Evolutionary conservation across 1,140 invertebrate species (phyloP), one percentile per base, ranked within the genome.

Genomic region (Tetranychus urticae): DNA sequence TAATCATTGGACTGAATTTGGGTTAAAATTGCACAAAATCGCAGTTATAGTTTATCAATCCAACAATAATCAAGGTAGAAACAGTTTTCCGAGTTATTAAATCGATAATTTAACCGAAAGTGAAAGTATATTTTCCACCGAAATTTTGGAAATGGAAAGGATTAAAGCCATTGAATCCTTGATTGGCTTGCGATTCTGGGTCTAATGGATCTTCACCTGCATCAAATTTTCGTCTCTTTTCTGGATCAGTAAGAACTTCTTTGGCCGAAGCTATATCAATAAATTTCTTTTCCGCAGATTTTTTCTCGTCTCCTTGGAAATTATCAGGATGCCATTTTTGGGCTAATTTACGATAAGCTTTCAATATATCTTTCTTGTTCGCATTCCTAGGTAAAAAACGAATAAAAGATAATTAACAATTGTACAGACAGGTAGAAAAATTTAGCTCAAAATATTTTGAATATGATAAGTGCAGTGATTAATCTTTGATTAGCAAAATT

Each of bases 291-390:
- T 99, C 86, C 0, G 96, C 94, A 39, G 82, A 77, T 70, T 93
- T 90, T 74, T 98, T 98, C 55, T 74, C 71, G 58, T 90, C 84
- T 6, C 81, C 83, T 65, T 84, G 81, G 71, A 84, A 97, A 74
- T 92, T 92, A 73, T 99, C 94, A 0, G 94, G 94, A 78, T 99
- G 94, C 92, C 93, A 99, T 72, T 96, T 87, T 72, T 92, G 87
- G 14, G 94, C 94, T 59, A 89, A 80, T 78, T 96, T 97, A 65
- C 93, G 80, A 73, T 97, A 97, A 6, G 93, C 93, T 77, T 97
- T 97, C 1, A 82, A 77, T 23, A 98, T 92, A 72, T 97, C 88
- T 68, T 83, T 81, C 74, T 98, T 98, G 31, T 73, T 82, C 1
- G 93, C 93, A 61, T 79, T 84, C 50, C 63, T 42, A 45, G 48